These are phyloP conservation scores for Limnephilus auricula DNA, from an alignment of 2,888 invertebrate genomes.

Conservation along the genomic window DNA sequence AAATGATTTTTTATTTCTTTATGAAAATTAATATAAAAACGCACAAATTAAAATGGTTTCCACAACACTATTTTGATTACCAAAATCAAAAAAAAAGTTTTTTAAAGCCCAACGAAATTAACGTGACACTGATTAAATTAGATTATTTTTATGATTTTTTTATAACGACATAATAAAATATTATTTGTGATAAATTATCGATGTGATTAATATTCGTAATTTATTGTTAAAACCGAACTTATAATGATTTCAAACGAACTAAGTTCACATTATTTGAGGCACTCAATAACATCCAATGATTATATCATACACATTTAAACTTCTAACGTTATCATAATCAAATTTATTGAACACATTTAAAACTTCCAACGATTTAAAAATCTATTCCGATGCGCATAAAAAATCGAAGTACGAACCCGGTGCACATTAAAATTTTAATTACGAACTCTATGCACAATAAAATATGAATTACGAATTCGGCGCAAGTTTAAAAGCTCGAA, in stretches of 20 bases:
- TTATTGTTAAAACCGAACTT: too few relatives aligned
- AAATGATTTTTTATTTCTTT: background rate
- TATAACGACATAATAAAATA: too few relatives aligned
- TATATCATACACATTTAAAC: background rate
- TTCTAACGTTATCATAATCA: background rate
- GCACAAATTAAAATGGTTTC: background rate
- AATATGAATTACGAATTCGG: background rate
- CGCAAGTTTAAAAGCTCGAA: background rate
- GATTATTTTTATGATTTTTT: background rate
- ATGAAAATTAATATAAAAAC: background rate
- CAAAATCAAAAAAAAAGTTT: background rate
- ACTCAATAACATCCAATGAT: background rate
- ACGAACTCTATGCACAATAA: background rate
- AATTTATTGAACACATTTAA: background rate
- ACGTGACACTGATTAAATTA: background rate
- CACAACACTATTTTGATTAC: background rate
- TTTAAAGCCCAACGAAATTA: background rate
- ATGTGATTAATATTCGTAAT: too few relatives aligned
- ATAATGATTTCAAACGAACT: too few relatives aligned
- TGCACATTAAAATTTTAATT: background rate
- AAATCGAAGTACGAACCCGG: background rate
- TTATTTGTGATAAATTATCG: too few relatives aligned
- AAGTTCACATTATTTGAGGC: background rate
- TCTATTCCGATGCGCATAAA: background rate
- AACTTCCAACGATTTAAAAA: background rate